These are phyloP conservation scores for Lysandra bellargus DNA, from an alignment of 2,888 invertebrate species.

Conservation along the genomic window DNA sequence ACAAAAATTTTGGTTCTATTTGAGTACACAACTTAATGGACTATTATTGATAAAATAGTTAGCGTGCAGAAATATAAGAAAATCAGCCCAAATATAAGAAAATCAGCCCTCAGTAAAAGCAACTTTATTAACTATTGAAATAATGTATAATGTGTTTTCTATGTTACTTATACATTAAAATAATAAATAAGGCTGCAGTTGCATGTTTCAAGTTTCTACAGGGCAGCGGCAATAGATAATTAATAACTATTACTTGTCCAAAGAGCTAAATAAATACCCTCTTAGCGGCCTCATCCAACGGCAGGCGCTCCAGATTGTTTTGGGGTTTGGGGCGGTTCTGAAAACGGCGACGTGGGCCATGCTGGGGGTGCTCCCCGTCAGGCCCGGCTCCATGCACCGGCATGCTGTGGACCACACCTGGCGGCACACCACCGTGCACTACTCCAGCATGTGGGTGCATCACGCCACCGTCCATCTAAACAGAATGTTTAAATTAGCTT, in stretches of 20 bases:
- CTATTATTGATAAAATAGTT: too few species aligned
- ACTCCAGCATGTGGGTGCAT: slow-evolving; percentile 66
- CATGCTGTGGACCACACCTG: slow-evolving; percentile 66
- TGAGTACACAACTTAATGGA: too few species aligned
- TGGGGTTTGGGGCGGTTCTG: slow-evolving; percentile 69
- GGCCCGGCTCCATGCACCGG: slow-evolving; percentile 69
- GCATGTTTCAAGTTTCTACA: too few species aligned
- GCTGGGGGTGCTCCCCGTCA: slow-evolving; percentile 67
- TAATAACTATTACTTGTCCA: too few species aligned
- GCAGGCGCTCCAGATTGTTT: slow-evolving; percentile 78
- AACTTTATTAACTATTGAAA: too few species aligned
- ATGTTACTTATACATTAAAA: too few species aligned
- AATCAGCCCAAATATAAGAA: too few species aligned
- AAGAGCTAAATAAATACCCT: slow-evolving; percentile 60
- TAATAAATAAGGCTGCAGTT: too few species aligned
- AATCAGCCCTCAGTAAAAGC: too few species aligned
- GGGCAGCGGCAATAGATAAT: too few species aligned
- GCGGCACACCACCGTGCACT: slow-evolving; percentile 62
- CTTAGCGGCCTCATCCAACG: slow-evolving; percentile 86
- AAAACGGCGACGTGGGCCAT: slow-evolving; percentile 68
- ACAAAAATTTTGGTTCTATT: not conserved
- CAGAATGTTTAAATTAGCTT: slow-evolving; percentile 34
- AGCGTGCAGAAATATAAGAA: too few species aligned
- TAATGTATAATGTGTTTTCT: too few species aligned
- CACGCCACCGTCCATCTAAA: slow-evolving; percentile 69